A percentile compares a stretch with the other conserved stretches of the same genome.
These are phyloP conservation scores for Silurus asotus DNA, from an alignment of 2,113 vertebrate species.

Conservation along the genomic window DNA sequence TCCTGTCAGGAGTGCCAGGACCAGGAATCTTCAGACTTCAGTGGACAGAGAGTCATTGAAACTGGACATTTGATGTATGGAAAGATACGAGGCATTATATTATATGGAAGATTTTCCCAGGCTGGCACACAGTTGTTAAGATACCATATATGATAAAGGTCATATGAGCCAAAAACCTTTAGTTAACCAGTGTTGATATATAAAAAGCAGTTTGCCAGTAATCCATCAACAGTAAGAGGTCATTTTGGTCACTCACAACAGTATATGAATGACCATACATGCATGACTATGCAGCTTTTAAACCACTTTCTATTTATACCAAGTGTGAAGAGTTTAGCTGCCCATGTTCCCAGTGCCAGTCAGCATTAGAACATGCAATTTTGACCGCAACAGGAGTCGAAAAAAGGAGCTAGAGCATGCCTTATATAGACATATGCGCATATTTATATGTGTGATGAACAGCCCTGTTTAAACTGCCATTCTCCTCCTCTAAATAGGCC, in stretches of 20 bases:
- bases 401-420: constrained; percentile 7
- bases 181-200: constrained; percentile 8
- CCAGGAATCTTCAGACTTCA: background rate
- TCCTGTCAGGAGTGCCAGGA: background rate
- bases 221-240: background rate
- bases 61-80: background rate
- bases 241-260: background rate
- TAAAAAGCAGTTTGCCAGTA: constrained; percentile 8
- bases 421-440: constrained; percentile 31
- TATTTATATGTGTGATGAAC: constrained; percentile 41
- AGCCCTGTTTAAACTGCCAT: constrained; percentile 49
- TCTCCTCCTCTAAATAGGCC: constrained; percentile 60
- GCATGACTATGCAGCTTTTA: constrained; percentile 14
- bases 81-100: background rate
- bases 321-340: constrained; percentile 15
- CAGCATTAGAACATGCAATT: constrained; percentile 34
- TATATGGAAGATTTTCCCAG: background rate
- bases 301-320: constrained; percentile 34
- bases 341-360: constrained; percentile 8
- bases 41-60: background rate
- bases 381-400: constrained; percentile 6
- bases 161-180: background rate
- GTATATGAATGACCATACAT: constrained; percentile 8
- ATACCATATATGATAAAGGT: background rate
- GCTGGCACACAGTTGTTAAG: background rate